Evolutionary conservation across 2,888 invertebrate species (phyloP).

Genomic region (Polia nebulosa): DNA sequence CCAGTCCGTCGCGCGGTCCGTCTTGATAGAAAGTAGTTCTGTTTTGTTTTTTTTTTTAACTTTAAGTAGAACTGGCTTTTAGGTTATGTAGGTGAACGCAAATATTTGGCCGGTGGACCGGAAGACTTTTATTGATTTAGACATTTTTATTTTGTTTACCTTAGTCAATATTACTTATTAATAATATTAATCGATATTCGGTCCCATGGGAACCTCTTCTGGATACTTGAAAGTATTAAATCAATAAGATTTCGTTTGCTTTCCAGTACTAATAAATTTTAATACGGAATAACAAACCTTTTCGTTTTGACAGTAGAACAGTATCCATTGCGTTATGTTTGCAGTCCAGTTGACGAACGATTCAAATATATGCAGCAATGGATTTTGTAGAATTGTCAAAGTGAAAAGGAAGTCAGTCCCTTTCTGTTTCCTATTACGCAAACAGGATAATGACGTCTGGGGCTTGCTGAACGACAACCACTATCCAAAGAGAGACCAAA

Average conservation of each 20-base stretch:
- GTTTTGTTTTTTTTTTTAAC: slow-evolving; percentile 26
- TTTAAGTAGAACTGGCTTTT: slow-evolving; percentile 12
- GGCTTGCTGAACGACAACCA: too few relatives aligned
- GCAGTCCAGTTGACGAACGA: too few relatives aligned
- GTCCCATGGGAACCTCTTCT: too few relatives aligned
- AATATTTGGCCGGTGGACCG: slow-evolving; percentile 11
- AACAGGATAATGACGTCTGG: too few relatives aligned
- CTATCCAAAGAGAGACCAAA: too few relatives aligned
- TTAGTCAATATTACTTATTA: neutral
- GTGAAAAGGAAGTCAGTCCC: neutral
- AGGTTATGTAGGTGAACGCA: slow-evolving; percentile 26
- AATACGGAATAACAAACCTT: too few relatives aligned
- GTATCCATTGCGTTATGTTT: neutral
- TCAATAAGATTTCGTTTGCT: too few relatives aligned
- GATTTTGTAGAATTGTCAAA: neutral
- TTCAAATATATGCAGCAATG: neutral
- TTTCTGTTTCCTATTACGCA: too few relatives aligned
- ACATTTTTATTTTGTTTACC: neutral
- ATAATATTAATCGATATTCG: too few relatives aligned
- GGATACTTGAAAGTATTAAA: too few relatives aligned
- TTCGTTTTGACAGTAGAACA: neutral
- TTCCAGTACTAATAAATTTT: too few relatives aligned
- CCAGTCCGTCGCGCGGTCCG: slow-evolving; percentile 54
- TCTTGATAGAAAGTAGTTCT: slow-evolving; percentile 63
- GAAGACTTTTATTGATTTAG: neutral